Base-by-base conservation (phyloP, 2,113 vertebrate species). In the Leucosticte australis region DNA sequence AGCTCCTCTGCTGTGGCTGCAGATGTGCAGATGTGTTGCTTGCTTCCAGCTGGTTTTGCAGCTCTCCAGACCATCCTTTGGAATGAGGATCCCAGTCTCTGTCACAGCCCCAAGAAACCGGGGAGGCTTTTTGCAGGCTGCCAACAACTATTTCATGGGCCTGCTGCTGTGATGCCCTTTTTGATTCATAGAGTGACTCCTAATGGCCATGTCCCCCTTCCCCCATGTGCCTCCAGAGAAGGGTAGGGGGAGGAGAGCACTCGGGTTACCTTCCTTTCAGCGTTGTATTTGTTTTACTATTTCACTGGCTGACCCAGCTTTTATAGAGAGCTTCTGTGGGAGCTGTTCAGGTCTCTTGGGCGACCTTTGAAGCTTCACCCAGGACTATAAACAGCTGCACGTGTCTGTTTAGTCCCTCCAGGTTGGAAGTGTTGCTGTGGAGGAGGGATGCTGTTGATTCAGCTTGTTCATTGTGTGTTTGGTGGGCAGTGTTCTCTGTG, bases 301-400 rank as follows among this genome's bases (percentile, higher is more conserved):
- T 80, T 70, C 26, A 11, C 24, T n/a, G 5, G 60, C 55, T 92
- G 52, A 67, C 22, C 27, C 56, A 44, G 0, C 44, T 71, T 83
- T 30, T 50, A 16, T 13, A 14, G 87, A 73, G 30, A 0, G 4
- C 59, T 74, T 65, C 68, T 76, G 39, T 10, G 4, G 63, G 59
- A 91, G 63, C 59, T 88, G 30, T 52, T 95, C 24, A 47, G 31
- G 28, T 80, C 49, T 80, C n/a, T 70, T 55, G 37, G 59, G 21
- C 3, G 39, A 44, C 30, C n/a, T 91, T 47, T 73, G 62, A 46
- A 69, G 35, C 19, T 10, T 83, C 71, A 23, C 33, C 26, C 1
- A 1, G 3, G 8, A 2, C 52, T 73, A 7, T 9, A 26, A 90
- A 71, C 31, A 85, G 1, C 15, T 69, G 2, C n/a, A 24, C 0